phyloP scores from a whole-genome alignment of 2,797 vertebrate genomes.

The Aselliscus stoliczkanus region DNA sequence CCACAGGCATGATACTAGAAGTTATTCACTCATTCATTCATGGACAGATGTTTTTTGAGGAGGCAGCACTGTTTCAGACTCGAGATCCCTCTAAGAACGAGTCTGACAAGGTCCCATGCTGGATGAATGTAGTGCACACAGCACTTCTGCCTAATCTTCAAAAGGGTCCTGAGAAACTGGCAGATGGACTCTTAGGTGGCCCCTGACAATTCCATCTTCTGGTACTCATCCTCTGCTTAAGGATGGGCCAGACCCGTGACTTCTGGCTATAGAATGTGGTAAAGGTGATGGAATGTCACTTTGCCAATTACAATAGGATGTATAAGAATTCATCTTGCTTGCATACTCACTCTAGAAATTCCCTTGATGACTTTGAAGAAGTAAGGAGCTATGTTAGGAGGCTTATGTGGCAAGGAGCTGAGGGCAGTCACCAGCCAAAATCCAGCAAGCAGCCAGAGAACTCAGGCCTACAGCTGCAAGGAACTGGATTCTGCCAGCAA shows the following conservation, averaged over 20 bases:
- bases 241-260: background rate
- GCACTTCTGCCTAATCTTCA: background rate
- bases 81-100: background rate
- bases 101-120: no score
- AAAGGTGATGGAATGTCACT: background rate
- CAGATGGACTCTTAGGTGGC: background rate
- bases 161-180: background rate
- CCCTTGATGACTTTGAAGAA: background rate
- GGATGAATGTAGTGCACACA: background rate
- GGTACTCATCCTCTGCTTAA: background rate
- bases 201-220: background rate
- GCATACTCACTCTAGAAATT: background rate
- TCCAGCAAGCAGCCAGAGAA: background rate
- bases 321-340: background rate
- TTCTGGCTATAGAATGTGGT: background rate
- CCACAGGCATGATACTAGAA: background rate
- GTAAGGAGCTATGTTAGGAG: background rate
- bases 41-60: background rate
- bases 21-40: background rate
- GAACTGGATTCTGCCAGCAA: background rate
- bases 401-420: background rate
- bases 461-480: background rate
- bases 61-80: background rate
- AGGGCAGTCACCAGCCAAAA: background rate
- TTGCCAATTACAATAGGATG: background rate